Evolutionary conservation across 1,140 invertebrate genomes (phyloP).

Genomic region (Diprion similis): DNA sequence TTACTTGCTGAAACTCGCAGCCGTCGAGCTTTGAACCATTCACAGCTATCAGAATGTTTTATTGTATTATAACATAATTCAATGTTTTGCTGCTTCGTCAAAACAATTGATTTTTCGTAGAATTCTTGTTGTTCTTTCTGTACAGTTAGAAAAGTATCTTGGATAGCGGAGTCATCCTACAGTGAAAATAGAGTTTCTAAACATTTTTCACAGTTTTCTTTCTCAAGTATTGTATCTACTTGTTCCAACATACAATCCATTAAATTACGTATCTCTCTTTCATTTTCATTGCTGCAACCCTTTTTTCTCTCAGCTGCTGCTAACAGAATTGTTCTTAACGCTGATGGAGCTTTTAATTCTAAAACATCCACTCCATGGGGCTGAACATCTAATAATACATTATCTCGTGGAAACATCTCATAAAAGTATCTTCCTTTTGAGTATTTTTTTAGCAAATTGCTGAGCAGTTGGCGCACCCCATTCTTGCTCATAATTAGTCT

Average conservation of each 20-base stretch:
- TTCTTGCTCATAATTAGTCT: conserved; percentile 31
- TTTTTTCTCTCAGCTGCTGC: not conserved
- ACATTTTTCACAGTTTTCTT: conserved; percentile 24
- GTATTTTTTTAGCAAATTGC: conserved; percentile 32
- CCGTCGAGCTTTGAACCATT: conserved; percentile 32
- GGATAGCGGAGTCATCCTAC: conserved; percentile 13
- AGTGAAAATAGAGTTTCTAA: conserved; percentile 22
- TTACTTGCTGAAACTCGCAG: conserved; percentile 36
- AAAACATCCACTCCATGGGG: too few relatives aligned
- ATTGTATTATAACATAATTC: conserved; percentile 41
- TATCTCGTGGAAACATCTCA: too few relatives aligned
- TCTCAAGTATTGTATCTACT: conserved; percentile 16
- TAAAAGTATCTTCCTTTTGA: conserved; percentile 25
- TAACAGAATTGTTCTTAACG: not conserved
- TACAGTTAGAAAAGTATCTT: conserved; percentile 16
- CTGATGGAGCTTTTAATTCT: not conserved
- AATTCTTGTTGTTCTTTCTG: conserved; percentile 32
- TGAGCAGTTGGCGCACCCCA: conserved; percentile 31
- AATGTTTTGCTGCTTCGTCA: conserved; percentile 40
- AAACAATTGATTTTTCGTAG: conserved; percentile 38
- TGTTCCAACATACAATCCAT: conserved; percentile 10
- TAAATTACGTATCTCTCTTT: too few relatives aligned
- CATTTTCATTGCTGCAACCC: conserved; percentile 18
- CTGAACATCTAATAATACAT: too few relatives aligned
- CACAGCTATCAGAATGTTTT: conserved; percentile 30